Conservation (phyloP, 2,113 vertebrate species). For the Coptodon bakossiorum region DNA sequence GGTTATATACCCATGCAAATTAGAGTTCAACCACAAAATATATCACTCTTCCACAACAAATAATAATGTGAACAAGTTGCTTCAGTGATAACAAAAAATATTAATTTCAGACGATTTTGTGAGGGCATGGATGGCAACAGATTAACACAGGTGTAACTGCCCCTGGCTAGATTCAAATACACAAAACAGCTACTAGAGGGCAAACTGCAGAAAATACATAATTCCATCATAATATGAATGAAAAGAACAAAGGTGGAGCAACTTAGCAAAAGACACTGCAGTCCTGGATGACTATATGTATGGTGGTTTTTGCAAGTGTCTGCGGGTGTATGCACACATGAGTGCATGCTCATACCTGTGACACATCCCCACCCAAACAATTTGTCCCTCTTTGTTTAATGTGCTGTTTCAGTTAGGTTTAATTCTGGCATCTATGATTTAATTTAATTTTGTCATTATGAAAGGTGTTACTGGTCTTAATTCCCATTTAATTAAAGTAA, state of each 20-base stretch:
- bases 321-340: not conserved
- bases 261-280: not conserved
- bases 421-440: not conserved
- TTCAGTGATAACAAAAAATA: not conserved
- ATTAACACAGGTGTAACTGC: not conserved
- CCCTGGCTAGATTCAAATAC: not conserved
- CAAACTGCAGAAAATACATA: accelerated
- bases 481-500: not conserved
- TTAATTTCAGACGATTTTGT: not conserved
- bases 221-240: not conserved
- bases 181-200: not conserved
- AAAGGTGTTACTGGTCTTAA: not conserved
- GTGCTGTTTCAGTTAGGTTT: not conserved
- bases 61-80: not conserved
- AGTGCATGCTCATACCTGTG: not conserved
- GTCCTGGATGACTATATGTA: not conserved
- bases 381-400: not conserved
- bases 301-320: not conserved
- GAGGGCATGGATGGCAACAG: not conserved
- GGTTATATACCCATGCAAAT: not conserved
- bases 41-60: not conserved
- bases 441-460: not conserved
- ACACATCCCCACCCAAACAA: not conserved
- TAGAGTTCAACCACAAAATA: not conserved
- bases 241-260: not conserved